Conservation (phyloP, 2,888 invertebrate genomes). For the Sarcophaga variegata region DNA sequence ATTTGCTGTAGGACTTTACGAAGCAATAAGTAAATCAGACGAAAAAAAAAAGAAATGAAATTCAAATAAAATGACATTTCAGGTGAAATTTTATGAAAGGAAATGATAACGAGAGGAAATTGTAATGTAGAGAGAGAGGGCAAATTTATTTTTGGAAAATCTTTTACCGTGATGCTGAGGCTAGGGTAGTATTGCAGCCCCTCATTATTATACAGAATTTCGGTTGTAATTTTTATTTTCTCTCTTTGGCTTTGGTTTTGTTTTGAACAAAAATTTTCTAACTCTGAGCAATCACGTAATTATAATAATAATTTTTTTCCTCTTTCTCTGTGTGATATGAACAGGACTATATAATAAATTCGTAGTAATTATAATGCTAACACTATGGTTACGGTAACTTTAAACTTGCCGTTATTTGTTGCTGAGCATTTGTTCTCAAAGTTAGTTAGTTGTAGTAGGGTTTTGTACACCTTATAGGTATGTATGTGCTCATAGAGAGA, state of each 20-base stretch:
- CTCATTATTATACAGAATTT: conserved; percentile 34
- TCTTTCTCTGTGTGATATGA: neutral
- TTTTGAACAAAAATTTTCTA: conserved; percentile 5
- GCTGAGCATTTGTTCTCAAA: conserved; percentile 5
- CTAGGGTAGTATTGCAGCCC: neutral
- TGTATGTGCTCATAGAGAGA: conserved; percentile 1
- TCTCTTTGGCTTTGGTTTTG: neutral
- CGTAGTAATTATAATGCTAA: conserved; percentile 75
- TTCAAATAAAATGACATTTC: conserved; percentile 30
- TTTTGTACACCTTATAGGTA: neutral
- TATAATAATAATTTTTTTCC: conserved; percentile 68
- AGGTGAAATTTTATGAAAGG: conserved; percentile 12
- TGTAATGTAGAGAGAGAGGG: conserved; percentile 7
- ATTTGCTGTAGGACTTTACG: conserved; percentile 15
- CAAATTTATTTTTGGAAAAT: conserved; percentile 37
- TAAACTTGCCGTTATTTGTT: conserved; percentile 33
- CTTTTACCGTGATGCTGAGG: neutral
- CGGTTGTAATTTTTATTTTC: conserved; percentile 10
- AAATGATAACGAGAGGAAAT: neutral
- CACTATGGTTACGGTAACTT: conserved; percentile 72
- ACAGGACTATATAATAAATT: conserved; percentile 35
- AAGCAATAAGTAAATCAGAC: conserved; percentile 26
- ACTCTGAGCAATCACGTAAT: conserved; percentile 70
- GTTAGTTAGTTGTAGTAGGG: conserved; percentile 1
- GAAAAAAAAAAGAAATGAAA: neutral